Percentiles rank a stretch among this genome's conserved stretches.
Evolutionary conservation across 1,140 invertebrate genomes (phyloP).

Genomic region (Leptinotarsa texana): DNA sequence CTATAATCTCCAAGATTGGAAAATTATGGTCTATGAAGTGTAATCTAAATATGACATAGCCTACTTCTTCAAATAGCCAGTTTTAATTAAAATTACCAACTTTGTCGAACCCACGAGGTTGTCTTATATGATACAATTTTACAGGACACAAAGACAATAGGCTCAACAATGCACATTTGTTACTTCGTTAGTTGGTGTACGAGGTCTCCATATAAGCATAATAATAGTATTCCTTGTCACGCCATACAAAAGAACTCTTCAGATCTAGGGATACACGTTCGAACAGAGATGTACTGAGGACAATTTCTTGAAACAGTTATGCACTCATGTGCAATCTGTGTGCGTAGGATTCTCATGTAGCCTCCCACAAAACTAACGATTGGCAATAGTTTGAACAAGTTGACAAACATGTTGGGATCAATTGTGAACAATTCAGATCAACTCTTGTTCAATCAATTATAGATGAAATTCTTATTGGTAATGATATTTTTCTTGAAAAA

Average conservation of each 20-base stretch:
- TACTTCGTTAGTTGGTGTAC: neutral
- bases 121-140: neutral
- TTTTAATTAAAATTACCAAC: neutral
- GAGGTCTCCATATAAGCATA: neutral
- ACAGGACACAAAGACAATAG: neutral
- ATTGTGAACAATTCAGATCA: too few relatives aligned
- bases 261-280: neutral
- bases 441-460: too few relatives aligned
- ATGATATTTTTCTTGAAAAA: too few relatives aligned
- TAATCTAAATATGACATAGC: neutral
- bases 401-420: too few relatives aligned
- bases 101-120: neutral
- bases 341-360: too few relatives aligned
- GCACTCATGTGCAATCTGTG: too few relatives aligned
- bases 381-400: too few relatives aligned
- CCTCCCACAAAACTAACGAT: too few relatives aligned
- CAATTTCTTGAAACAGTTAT: neutral
- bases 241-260: conserved; percentile 5
- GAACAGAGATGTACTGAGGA: neutral
- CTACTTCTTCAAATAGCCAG: neutral
- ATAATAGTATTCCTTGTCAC: neutral
- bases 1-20: too few relatives aligned
- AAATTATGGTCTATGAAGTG: neutral
- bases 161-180: neutral
- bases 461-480: too few relatives aligned